Conservation (phyloP, 2,797 vertebrate genomes). For the Scomberomorus guttatus region DNA sequence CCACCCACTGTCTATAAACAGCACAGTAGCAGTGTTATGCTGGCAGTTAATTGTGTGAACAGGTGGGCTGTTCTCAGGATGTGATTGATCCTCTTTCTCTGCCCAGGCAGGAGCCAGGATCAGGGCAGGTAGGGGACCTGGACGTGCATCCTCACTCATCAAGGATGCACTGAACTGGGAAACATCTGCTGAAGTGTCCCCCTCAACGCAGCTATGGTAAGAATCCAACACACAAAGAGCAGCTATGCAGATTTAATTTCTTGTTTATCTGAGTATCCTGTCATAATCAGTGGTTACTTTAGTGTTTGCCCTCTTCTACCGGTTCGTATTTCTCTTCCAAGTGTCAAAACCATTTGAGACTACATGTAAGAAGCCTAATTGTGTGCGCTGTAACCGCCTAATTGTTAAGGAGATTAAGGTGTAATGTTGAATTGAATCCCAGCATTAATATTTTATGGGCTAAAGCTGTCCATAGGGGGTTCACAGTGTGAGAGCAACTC, state of each 20-base stretch:
- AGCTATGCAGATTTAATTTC: conserved; percentile 17
- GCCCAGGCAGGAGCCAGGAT: conserved; percentile 80
- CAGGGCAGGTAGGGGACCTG: conserved; percentile 81
- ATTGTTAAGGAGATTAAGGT: conserved; percentile 82
- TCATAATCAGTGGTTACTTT: conserved; percentile 14
- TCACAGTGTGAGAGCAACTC: conserved; percentile 79
- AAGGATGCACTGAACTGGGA: conserved; percentile 79
- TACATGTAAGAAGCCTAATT: conserved; percentile 55
- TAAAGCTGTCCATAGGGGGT: conserved; percentile 83
- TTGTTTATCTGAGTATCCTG: background rate
- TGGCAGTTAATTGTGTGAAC: conserved; percentile 78
- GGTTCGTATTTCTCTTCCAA: conserved; percentile 48
- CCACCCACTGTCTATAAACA: conserved; percentile 31
- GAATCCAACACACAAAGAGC: conserved; percentile 58
- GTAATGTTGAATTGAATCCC: conserved; percentile 84
- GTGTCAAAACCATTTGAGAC: conserved; percentile 52
- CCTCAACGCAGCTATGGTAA: conserved; percentile 82
- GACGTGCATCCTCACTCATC: conserved; percentile 70
- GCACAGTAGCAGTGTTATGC: conserved; percentile 47
- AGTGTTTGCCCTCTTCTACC: conserved; percentile 8
- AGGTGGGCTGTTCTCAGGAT: conserved; percentile 77
- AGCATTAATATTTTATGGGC: conserved; percentile 87
- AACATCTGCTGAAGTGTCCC: conserved; percentile 81
- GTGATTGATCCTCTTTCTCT: conserved; percentile 83
- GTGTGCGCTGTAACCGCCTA: conserved; percentile 59